phyloP scores from a whole-genome alignment of 2,113 vertebrate species.

The Crotalus helleri region DNA sequence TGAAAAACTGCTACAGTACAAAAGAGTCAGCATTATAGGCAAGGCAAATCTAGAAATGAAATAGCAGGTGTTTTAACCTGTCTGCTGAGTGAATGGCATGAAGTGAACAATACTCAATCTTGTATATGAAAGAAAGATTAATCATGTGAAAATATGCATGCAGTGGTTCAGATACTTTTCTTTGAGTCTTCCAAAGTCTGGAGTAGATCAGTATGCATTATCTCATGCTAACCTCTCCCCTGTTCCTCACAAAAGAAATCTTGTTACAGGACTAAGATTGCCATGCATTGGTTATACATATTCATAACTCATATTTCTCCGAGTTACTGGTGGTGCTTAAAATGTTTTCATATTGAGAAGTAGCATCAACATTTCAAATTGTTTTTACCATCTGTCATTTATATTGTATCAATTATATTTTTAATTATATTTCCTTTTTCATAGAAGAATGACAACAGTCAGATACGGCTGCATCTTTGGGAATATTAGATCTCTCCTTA shows the following conservation, averaged over 20 bases:
- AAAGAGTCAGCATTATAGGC: background rate
- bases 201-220: background rate
- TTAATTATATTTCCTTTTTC: conserved; percentile 9
- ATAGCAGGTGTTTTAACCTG: background rate
- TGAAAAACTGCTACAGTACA: background rate
- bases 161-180: background rate
- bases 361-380: background rate
- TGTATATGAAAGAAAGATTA: background rate
- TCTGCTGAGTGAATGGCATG: background rate
- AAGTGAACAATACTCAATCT: background rate
- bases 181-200: background rate
- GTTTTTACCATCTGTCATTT: background rate
- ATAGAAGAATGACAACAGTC: conserved; percentile 3
- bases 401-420: conserved; percentile 14
- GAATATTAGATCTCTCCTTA: background rate
- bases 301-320: background rate
- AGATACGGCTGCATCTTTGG: background rate
- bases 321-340: background rate
- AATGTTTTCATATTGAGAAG: background rate
- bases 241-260: background rate
- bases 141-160: background rate
- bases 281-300: background rate
- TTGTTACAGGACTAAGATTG: background rate
- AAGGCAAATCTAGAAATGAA: background rate
- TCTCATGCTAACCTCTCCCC: background rate